A percentile compares a stretch with the other conserved stretches of the same genome.
phyloP scores from a whole-genome alignment of 1,140 invertebrate genomes.

The Chrysoperla carnea region DNA sequence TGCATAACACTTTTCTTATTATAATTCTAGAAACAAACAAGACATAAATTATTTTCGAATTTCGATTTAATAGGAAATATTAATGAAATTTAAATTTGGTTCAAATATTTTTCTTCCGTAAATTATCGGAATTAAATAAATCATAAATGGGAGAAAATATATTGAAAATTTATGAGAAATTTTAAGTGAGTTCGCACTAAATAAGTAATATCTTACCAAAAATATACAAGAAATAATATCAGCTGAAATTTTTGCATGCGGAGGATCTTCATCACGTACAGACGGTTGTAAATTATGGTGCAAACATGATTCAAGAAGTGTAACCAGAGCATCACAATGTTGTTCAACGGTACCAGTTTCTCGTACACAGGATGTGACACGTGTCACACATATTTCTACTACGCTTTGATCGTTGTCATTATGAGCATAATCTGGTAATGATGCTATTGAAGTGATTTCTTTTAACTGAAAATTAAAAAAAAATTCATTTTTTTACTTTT shows the following conservation, averaged over 20 bases:
- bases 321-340: conserved; percentile 65
- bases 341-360: conserved; percentile 76
- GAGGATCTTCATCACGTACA: conserved; percentile 67
- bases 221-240: conserved; percentile 90
- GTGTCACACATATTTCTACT: conserved; percentile 80
- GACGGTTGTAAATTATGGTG: conserved; percentile 72
- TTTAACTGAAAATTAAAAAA: conserved; percentile 30
- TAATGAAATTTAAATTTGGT: too few species aligned
- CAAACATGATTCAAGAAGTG: conserved; percentile 69
- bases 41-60: neutral
- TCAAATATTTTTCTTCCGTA: too few species aligned
- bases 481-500: conserved; percentile 1
- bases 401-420: conserved; percentile 86
- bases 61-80: neutral
- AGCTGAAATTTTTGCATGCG: conserved; percentile 87
- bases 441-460: conserved; percentile 63
- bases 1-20: conserved; percentile 78
- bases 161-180: too few species aligned
- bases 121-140: too few species aligned
- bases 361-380: conserved; percentile 75
- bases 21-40: conserved; percentile 49
- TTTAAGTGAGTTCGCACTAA: too few species aligned
- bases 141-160: too few species aligned
- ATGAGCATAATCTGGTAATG: conserved; percentile 57
- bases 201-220: conserved; percentile 42